Base-by-base conservation (phyloP, 2,888 invertebrate species). In the Leptinotarsa peninsularis region DNA sequence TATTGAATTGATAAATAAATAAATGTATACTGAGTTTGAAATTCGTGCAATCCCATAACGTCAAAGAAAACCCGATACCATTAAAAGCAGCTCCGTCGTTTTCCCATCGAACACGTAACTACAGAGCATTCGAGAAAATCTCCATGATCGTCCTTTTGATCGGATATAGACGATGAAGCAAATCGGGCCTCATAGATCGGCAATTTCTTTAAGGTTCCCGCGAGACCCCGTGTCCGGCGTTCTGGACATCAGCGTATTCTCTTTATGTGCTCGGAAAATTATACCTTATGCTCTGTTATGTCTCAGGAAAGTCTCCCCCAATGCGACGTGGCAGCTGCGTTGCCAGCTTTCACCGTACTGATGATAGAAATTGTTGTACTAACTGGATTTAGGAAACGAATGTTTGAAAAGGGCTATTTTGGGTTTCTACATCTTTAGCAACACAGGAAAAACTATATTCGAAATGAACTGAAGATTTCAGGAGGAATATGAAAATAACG, bases 121-220 rank as follows among this genome's bases (percentile, higher is more conserved):
- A 33, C 63, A 17, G 63, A 63, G 4, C 17, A 33, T 33, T 63
- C 43, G 33, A 4, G 63, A 63, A 63, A 63, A 63, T 63, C 63
- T 63, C 63, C 63, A 33, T 63, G 63, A 63, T 33, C 13, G 63
- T n/a, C 15, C 10, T 33, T 63, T 63, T 63, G 63, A 63, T 63
- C 63, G 63, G 17, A 13, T 63, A 63, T 63, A 33, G 63, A 63
- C 63, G 63, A 63, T 63, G 63, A 18, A 33, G 43, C 86, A 87
- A 87, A 87, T 87, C 86, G 86, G 85, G 84, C 83, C 85, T 87
- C 87, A 88, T 88, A 88, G 87, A 88, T 88, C 88, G 88, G 87
- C 88, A 87, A 88, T 88, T 88, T 88, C 88, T 88, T 87, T 88
- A 88, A 87, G 85, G 87, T 82, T 86, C 88, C 87, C 87, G 73